Conservation (phyloP, 2,797 vertebrate genomes). For the Galago senegalensis region DNA sequence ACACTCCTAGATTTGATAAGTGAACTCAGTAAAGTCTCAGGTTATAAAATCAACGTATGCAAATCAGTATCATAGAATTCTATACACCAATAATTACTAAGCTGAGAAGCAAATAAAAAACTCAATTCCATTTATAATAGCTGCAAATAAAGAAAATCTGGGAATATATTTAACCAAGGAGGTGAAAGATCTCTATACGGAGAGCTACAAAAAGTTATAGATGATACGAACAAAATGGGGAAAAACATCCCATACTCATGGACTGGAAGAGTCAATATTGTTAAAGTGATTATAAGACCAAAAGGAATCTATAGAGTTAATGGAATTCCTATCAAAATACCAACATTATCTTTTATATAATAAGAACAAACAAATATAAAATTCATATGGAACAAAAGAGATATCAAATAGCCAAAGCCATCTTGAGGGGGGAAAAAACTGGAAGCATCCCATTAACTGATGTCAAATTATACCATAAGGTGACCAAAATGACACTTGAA, state of each 20-base stretch:
- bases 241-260: background rate
- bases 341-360: background rate
- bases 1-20: background rate
- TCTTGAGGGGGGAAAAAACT: background rate
- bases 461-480: background rate
- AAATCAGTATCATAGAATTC: background rate
- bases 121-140: background rate
- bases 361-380: background rate
- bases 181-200: too few relatives aligned
- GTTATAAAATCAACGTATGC: background rate
- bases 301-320: background rate
- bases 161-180: background rate
- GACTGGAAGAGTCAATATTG: background rate
- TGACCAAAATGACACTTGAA: background rate
- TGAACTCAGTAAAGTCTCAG: background rate
- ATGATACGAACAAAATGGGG: background rate
- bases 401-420: background rate
- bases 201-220: background rate
- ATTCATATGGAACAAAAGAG: background rate
- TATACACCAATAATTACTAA: background rate
- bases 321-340: background rate
- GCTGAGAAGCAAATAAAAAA: background rate
- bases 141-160: background rate
- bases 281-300: background rate
- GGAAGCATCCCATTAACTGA: background rate